A percentile compares a stretch with the other conserved stretches of the same genome.
Conservation (phyloP, 1,140 invertebrate genomes). For the Nephila pilipes region DNA sequence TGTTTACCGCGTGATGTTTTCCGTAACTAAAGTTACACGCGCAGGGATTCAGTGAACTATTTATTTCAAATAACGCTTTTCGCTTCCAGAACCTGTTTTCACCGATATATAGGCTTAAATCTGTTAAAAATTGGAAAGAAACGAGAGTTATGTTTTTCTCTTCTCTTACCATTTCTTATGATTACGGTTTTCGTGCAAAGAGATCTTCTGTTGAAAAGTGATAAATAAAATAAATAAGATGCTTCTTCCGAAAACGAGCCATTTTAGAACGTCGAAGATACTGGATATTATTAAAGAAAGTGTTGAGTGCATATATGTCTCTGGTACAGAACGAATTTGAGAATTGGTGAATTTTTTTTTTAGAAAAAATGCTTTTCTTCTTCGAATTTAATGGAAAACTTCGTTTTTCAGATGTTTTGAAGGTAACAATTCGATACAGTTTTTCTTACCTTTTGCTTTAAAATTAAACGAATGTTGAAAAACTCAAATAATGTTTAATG, state of each 20-base stretch:
- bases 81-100: background rate
- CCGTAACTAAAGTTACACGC: background rate
- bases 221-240: slow-evolving; percentile 15
- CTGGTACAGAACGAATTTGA: background rate
- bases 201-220: background rate
- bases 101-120: background rate
- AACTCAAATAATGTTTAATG: too few relatives aligned
- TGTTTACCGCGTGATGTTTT: background rate
- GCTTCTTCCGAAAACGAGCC: background rate
- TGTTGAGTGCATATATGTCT: background rate
- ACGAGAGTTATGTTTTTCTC: background rate
- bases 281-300: background rate
- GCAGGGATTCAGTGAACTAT: background rate
- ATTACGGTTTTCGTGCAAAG: background rate
- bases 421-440: too few relatives aligned
- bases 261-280: background rate
- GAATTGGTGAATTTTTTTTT: background rate
- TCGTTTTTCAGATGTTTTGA: too few relatives aligned
- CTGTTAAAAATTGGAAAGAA: background rate
- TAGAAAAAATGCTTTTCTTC: background rate
- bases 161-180: slow-evolving; percentile 1
- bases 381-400: background rate
- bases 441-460: too few relatives aligned
- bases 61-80: slow-evolving; percentile 7
- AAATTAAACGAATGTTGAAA: too few relatives aligned